Percentiles rank a stretch among this genome's conserved stretches.
Conservation (phyloP, 2,113 vertebrate species). For the Bungarus multicinctus region DNA sequence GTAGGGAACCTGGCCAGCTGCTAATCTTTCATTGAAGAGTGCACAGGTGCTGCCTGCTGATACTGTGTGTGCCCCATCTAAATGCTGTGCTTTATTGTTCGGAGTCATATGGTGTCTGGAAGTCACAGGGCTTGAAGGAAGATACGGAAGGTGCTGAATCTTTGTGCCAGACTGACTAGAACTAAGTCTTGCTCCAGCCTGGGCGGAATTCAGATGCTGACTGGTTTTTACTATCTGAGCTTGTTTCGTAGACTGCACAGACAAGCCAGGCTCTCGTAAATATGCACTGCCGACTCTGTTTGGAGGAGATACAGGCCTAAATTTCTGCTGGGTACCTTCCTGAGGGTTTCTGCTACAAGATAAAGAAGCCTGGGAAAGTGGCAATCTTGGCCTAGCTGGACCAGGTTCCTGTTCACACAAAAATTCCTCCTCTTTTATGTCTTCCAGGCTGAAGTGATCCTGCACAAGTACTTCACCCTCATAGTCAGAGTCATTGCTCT, state of each 20-base stretch:
- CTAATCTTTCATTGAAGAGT: conserved; percentile 65
- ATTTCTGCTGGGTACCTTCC: conserved; percentile 72
- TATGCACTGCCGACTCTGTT: conserved; percentile 68
- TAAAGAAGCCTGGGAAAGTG: conserved; percentile 52
- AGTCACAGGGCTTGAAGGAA: conserved; percentile 81
- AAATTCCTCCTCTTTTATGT: conserved; percentile 68
- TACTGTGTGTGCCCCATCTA: conserved; percentile 40
- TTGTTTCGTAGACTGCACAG: conserved; percentile 88
- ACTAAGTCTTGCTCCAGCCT: conserved; percentile 59
- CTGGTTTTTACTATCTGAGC: conserved; percentile 97
- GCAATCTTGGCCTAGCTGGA: conserved; percentile 66
- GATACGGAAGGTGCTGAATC: conserved; percentile 71
- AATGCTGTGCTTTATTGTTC: conserved; percentile 42
- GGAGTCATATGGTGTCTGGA: conserved; percentile 65
- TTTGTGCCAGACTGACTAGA: conserved; percentile 59
- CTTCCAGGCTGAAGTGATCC: conserved; percentile 61
- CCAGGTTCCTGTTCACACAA: conserved; percentile 45
- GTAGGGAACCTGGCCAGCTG: conserved; percentile 49
- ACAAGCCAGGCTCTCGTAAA: conserved; percentile 76
- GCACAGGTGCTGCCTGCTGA: conserved; percentile 31
- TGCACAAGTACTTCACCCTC: conserved; percentile 72
- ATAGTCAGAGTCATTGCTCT: conserved; percentile 76
- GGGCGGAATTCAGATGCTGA: conserved; percentile 83
- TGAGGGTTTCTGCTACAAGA: conserved; percentile 73
- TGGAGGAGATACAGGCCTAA: conserved; percentile 71